Base-by-base conservation (phyloP, 2,888 invertebrate species). In the Dexiosoma caninum region DNA sequence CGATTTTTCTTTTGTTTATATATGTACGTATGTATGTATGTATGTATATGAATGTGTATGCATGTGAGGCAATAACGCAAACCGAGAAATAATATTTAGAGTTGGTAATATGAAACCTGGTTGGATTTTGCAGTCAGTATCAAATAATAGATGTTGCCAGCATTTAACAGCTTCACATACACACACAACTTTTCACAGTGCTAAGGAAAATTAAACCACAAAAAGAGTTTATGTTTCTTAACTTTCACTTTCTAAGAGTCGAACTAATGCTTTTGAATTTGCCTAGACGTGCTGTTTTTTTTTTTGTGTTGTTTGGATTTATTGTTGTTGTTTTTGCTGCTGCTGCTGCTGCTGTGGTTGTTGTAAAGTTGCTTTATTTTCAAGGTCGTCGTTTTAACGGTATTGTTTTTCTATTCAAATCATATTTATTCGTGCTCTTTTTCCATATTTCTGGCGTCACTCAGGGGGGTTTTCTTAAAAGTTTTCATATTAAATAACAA, bases 351-450 rank as follows among this genome's bases (percentile, higher is more conserved):
- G 8, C 19, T 44, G 16, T 27, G 32, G 6, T 44, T 70, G 12
- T 62, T 46, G 5, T 30, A 23, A 23, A 42, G 12, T 12, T 53
- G 71, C 32, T 78, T 70, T 27, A 9, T 46, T 66, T 74, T 78
- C 78, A 81, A 78, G 72, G 79, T 82, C 75, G 72, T 77, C 77
- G 79, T 21, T 77, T 71, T 72, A 72, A 67, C 76, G 62, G 67
- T 82, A 55, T 67, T 67, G 42, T 57, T 72, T 72, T 75, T 69
- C n/a, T 80, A 49, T 69, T 69, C 62, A 27, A 19, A 59, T 32
- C 23, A 59, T 60, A 51, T 71, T 71, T 32, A 40, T 60, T 51
- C 32, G 62, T 70, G 30, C 46, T 71, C 40, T 40, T 37, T 57
- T 16, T 57, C 51, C 14, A 37, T 37, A 19, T 40, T 40, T 51